Evolutionary conservation across 2,797 vertebrate genomes (phyloP).

Genomic region (Characodon lateralis): DNA sequence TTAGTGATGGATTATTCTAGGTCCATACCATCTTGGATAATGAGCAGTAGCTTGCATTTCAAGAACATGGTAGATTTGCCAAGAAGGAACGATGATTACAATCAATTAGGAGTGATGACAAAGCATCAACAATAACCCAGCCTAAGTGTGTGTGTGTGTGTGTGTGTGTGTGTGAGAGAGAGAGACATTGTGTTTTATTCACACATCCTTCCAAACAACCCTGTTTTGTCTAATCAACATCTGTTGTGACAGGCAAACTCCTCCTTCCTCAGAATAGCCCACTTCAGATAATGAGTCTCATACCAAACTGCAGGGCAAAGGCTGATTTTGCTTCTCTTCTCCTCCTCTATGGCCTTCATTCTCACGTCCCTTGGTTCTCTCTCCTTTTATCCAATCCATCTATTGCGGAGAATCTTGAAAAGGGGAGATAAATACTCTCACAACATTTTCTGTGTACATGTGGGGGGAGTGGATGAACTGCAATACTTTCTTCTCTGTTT

Average conservation of each 20-base stretch:
- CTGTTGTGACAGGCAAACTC: constrained; percentile 78
- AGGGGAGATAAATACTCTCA: constrained; percentile 42
- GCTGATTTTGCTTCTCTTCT: constrained; percentile 77
- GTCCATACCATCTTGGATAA: constrained; percentile 73
- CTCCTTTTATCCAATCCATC: constrained; percentile 64
- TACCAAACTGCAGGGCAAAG: constrained; percentile 79
- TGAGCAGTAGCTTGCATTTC: constrained; percentile 78
- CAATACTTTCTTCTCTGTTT: constrained; percentile 21
- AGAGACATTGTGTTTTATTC: constrained; percentile 64
- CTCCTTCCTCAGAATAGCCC: constrained; percentile 77
- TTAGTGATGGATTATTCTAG: constrained; percentile 71
- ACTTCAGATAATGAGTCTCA: constrained; percentile 82
- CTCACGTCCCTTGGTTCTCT: constrained; percentile 61
- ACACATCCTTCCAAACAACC: constrained; percentile 71
- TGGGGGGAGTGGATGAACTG: constrained; percentile 36
- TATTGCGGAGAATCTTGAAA: constrained; percentile 61
- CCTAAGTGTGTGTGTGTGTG: neutral
- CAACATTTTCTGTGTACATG: constrained; percentile 35
- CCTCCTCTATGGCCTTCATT: constrained; percentile 69
- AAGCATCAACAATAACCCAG: constrained; percentile 69
- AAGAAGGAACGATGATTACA: constrained; percentile 76
- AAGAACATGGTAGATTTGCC: constrained; percentile 74
- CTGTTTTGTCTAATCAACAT: constrained; percentile 81
- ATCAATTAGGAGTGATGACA: constrained; percentile 79
- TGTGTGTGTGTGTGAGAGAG: constrained; percentile 27